A percentile compares a stretch with the other conserved stretches of the same genome.
Evolutionary conservation across 2,113 vertebrate species (phyloP).

Genomic region (Nycticorax nycticorax): DNA sequence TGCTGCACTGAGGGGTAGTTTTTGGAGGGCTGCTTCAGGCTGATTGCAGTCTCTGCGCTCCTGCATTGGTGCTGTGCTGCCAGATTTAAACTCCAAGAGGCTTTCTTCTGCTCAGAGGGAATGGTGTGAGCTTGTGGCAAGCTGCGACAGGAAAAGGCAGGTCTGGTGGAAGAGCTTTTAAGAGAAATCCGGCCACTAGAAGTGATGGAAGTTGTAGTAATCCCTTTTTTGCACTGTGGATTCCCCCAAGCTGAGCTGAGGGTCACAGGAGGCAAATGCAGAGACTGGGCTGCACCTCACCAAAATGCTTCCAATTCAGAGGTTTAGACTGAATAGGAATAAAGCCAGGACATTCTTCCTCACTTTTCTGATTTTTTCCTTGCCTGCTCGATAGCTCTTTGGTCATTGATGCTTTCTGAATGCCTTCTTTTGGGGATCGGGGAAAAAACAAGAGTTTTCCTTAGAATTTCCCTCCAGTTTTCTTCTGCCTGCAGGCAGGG

Average conservation of each 20-base stretch:
- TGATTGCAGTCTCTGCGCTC: fast-evolving
- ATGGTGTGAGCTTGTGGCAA: background rate
- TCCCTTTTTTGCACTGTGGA: background rate
- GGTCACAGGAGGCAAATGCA: fast-evolving
- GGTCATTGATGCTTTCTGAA: background rate
- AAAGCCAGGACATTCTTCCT: background rate
- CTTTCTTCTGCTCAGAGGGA: background rate
- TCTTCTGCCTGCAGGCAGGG: background rate
- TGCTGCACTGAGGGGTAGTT: background rate
- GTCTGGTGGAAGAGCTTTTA: background rate
- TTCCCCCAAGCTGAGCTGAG: background rate
- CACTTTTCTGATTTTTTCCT: background rate
- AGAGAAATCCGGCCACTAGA: background rate
- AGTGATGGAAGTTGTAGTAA: background rate
- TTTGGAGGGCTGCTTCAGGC: background rate
- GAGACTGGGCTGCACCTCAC: background rate
- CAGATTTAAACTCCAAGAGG: background rate
- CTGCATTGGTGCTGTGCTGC: fast-evolving
- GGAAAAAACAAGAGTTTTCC: background rate
- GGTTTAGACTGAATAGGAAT: background rate
- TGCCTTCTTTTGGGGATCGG: background rate
- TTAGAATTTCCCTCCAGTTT: background rate
- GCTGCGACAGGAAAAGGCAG: background rate
- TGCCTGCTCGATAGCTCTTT: background rate
- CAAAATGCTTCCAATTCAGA: background rate